Evolutionary conservation across 2,797 vertebrate species (phyloP).

Genomic region (Falco naumanni): DNA sequence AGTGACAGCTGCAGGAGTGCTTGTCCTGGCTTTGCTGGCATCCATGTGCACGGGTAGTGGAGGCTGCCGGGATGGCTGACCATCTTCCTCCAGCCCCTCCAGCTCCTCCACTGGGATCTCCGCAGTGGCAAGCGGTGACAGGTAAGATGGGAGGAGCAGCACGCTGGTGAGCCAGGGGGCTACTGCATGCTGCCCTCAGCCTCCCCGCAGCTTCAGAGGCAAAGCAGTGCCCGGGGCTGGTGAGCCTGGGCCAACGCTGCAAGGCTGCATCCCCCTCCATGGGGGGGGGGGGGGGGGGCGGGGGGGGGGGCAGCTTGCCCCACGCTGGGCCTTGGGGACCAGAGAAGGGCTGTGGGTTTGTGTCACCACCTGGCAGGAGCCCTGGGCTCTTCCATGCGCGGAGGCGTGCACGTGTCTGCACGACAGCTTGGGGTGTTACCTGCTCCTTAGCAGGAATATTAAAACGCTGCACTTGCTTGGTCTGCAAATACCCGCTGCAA

Average conservation of each 20-base stretch:
- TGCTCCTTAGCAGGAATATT: not conserved
- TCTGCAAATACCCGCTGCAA: not conserved
- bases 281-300: not conserved
- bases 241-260: accelerated
- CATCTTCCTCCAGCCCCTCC: not conserved
- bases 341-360: accelerated
- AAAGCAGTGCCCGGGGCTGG: accelerated
- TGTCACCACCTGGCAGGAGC: not conserved
- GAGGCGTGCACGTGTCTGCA: not conserved
- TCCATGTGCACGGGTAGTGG: accelerated
- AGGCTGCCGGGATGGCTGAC: not conserved
- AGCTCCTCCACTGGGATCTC: accelerated
- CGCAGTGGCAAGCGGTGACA: accelerated
- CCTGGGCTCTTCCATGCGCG: accelerated
- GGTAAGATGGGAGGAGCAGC: not conserved
- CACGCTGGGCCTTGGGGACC: accelerated
- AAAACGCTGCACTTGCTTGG: not conserved
- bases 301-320: accelerated
- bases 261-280: accelerated
- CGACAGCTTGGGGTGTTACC: accelerated
- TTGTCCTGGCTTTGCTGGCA: not conserved
- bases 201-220: not conserved
- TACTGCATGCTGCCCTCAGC: accelerated
- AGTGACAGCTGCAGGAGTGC: not conserved
- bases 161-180: accelerated